Base-by-base conservation (phyloP, 2,113 vertebrate genomes). In the Melanocharis versteri region DNA sequence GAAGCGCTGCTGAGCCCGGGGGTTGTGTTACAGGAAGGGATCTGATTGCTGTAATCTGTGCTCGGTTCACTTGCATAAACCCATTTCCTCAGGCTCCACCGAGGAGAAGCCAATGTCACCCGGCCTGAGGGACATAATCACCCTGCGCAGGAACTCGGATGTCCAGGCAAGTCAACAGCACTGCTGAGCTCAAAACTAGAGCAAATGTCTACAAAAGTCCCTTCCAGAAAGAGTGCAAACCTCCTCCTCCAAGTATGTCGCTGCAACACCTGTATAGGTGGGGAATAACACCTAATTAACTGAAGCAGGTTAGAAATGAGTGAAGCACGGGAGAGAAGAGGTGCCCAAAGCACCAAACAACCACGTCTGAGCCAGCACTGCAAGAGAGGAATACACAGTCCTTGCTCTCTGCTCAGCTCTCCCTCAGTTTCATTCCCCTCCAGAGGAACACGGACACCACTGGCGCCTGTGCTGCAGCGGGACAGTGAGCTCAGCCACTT, bases 401-500 rank as follows among this genome's bases (percentile, higher is more conserved):
- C 37, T 17, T 20, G 26, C 39, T 33, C 37, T 27, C n/a, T 57
- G 50, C 65, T 71, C 64, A 81, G 71, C 26, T 33, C 22, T 48
- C 21, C 20, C 7, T 7, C 45, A 14, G 51, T 16, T 75, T 33
- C 17, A 58, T 23, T 21, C 9, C 42, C 54, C 33, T 54, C 16
- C 11, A 18, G 53, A 75, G 47, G 13, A 73, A 23, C 50, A 27
- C 0, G 2, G 44, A 40, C 54, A 33, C 5, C 31, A 3, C 14
- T 12, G 53, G 42, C 0, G 0, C 21, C 30, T 16, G 7, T 1
- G 23, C 33, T 39, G 61, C 44, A 11, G 18, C 2, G 27, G 31
- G 39, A 66, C 44, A 31, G 13, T 1, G 15, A 89, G 23, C 51
- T 78, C 83, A 6, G 31, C 1, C 76, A 9, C 10, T 6, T 10